These are phyloP conservation scores for Limanda limanda DNA, from an alignment of 2,113 vertebrate genomes.

Conservation along the genomic window DNA sequence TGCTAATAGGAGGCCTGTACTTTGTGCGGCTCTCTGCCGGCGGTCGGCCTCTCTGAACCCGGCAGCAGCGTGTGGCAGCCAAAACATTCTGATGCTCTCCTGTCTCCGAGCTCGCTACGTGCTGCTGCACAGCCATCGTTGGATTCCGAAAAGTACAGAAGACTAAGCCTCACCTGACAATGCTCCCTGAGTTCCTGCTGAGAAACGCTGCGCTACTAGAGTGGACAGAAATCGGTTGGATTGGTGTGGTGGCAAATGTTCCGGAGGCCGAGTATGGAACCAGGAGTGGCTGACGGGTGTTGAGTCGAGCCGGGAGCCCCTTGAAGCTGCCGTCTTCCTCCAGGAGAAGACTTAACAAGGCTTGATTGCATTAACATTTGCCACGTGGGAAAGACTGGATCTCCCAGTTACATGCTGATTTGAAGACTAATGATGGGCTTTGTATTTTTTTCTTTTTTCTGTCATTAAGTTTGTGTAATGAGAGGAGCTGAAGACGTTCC, in stretches of 20 bases:
- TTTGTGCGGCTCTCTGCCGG: constrained; percentile 63
- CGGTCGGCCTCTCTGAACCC: constrained; percentile 66
- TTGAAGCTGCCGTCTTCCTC: constrained; percentile 66
- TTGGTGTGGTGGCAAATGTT: constrained; percentile 63
- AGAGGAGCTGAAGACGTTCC: constrained; percentile 39
- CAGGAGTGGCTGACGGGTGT: constrained; percentile 56
- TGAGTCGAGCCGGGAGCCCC: constrained; percentile 63
- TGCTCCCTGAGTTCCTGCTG: constrained; percentile 66
- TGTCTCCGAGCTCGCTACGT: constrained; percentile 16
- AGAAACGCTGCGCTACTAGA: constrained; percentile 57
- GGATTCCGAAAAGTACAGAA: constrained; percentile 24
- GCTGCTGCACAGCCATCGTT: constrained; percentile 33
- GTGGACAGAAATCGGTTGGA: constrained; percentile 67
- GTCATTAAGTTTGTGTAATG: constrained; percentile 53
- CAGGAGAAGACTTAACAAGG: constrained; percentile 75
- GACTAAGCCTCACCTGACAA: constrained; percentile 51
- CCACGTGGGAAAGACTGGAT: constrained; percentile 68
- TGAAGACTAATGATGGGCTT: constrained; percentile 69
- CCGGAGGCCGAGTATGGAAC: constrained; percentile 51
- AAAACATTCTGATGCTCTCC: constrained; percentile 67
- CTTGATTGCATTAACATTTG: constrained; percentile 84
- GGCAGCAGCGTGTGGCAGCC: constrained; percentile 62
- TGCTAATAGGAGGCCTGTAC: constrained; percentile 78
- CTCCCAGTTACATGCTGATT: constrained; percentile 71
- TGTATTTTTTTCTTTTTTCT: constrained; percentile 57